Base-by-base conservation (phyloP, 2,888 invertebrate species). In the Spodoptera littoralis region DNA sequence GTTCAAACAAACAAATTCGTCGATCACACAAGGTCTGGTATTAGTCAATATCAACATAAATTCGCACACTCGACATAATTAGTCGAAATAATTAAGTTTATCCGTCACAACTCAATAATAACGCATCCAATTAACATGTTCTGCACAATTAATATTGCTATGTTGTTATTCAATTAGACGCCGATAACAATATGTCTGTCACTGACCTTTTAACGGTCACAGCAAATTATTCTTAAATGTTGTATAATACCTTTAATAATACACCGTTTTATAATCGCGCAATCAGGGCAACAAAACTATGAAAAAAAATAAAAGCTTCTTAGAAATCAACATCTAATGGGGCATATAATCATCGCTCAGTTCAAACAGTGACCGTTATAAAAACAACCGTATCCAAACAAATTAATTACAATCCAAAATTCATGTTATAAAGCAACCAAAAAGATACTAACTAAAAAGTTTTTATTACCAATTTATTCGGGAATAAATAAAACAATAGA, bases 91-190 rank as follows among this genome's bases (percentile, higher is more conserved):
- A 49, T 53, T 47, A 59, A 56, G 30, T 70, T 70, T 49, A 73
- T 64, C 48, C 56, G 49, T 46, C 49, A 55, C 45, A 52, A 30
- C 11, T 58, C 52, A 56, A 57, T 65, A 70, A 65, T 56, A 56
- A 61, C 44, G 22, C 30, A 45, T 50, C 61, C 59, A 78, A 74
- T 78, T 76, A 68, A 61, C 52, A 57, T 50, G 66, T 51, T 69
- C 62, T 54, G 53, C 69, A 62, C 66, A 69, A 70, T 66, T 60
- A 60, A 68, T 74, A 67, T 59, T 64, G 61, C 50, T 41, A 45
- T 60, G 65, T 62, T 74, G 67, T 73, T 76, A 79, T 79, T 76
- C 55, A 70, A 79, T 72, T 73, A 69, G 64, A 52, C 61, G 56
- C 68, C 60, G 76, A 68, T 79, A 65, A 66, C 57, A 13, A 11